phyloP scores from a whole-genome alignment of 2,797 vertebrate species.

The Artibeus jamaicensis region DNA sequence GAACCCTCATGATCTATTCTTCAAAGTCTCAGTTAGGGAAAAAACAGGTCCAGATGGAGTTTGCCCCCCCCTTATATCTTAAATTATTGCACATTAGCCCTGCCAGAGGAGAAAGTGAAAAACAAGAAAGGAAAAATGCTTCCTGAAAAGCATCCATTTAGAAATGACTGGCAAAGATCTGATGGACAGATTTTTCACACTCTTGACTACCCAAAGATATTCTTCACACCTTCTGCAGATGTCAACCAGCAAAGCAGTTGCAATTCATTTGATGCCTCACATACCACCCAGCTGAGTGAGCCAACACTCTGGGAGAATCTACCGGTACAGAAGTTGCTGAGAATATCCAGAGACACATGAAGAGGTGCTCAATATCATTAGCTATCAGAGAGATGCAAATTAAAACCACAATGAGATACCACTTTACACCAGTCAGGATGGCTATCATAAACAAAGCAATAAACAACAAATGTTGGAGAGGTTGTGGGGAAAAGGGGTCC shows the following conservation, averaged over 20 bases:
- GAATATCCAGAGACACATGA: no score
- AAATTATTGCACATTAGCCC: neutral
- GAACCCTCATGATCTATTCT: neutral
- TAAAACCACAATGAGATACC: no score
- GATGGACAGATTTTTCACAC: slow-evolving; percentile 61
- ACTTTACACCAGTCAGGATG: no score
- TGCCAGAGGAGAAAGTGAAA: slow-evolving; percentile 29
- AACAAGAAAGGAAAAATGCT: slow-evolving; percentile 43
- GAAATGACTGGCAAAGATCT: slow-evolving; percentile 57
- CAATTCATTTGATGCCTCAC: slow-evolving; percentile 60
- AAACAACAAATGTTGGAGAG: no score
- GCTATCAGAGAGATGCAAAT: no score
- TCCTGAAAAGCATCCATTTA: slow-evolving; percentile 35
- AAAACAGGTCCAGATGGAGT: neutral
- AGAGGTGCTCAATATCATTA: no score
- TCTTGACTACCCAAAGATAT: slow-evolving; percentile 39
- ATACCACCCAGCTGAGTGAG: neutral
- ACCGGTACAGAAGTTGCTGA: neutral
- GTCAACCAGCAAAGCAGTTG: slow-evolving; percentile 34
- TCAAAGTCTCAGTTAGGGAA: neutral
- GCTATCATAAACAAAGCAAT: no score
- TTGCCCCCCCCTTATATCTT: slow-evolving; percentile 2
- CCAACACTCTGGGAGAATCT: neutral
- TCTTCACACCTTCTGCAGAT: slow-evolving; percentile 66
- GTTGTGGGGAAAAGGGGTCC: no score